Evolutionary conservation across 92 coral and sea anemone genomes (phyloP).

Genomic region (Porites evermanni): DNA sequence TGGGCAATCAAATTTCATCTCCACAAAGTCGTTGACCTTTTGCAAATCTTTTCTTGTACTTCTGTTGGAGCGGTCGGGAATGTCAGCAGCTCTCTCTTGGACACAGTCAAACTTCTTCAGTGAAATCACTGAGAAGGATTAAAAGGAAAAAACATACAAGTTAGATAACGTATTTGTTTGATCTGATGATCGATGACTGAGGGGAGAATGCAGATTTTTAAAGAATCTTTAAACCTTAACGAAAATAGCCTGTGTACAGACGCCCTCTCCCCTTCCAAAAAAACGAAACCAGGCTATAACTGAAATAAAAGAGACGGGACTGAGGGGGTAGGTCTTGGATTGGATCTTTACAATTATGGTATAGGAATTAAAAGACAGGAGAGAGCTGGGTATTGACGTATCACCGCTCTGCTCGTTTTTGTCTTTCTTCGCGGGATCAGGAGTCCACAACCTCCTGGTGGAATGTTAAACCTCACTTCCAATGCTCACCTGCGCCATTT

Average conservation of each 20-base stretch:
- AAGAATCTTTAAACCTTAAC: no score
- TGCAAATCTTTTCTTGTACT: constrained; percentile 28
- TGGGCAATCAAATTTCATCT: constrained; percentile 52
- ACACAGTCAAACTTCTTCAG: constrained; percentile 68
- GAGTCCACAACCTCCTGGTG: background rate
- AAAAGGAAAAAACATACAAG: background rate
- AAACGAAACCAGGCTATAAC: no score
- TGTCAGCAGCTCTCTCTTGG: constrained; percentile 27
- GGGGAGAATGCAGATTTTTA: background rate
- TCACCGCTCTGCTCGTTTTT: background rate
- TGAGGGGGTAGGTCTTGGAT: no score
- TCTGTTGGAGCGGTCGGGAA: constrained; percentile 59
- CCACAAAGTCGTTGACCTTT: constrained; percentile 44
- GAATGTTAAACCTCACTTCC: background rate
- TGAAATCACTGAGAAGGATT: constrained; percentile 37
- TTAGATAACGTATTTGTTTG: background rate
- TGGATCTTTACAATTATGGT: no score
- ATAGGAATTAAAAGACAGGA: no score
- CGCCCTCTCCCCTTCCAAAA: no score
- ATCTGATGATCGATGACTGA: background rate
- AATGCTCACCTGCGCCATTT: background rate
- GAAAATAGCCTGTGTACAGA: no score
- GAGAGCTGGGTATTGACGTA: no score
- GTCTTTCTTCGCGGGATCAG: background rate
- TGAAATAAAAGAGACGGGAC: no score